These are phyloP conservation scores for Brachystomella parvula DNA, from an alignment of 1,140 invertebrate species.

Conservation along the genomic window DNA sequence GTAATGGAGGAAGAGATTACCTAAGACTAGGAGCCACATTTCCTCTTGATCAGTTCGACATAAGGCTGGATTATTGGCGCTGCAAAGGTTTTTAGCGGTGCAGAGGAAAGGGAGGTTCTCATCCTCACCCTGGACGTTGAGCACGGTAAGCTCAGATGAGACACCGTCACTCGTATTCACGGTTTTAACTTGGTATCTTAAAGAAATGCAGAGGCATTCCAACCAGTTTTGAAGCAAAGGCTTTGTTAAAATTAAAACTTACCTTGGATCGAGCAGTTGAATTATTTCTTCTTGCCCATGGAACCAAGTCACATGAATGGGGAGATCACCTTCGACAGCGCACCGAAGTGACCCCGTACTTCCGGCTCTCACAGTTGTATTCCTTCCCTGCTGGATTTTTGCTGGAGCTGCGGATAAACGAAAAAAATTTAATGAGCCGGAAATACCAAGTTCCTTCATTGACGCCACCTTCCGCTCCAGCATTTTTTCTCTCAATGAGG, in stretches of 20 bases:
- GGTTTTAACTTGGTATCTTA: constrained; percentile 30
- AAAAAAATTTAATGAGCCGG: no score
- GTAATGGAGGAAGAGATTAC: background rate
- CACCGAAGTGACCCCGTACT: constrained; percentile 46
- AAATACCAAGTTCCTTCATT: no score
- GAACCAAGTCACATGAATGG: constrained; percentile 46
- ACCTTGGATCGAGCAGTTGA: constrained; percentile 25
- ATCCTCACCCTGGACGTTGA: constrained; percentile 42
- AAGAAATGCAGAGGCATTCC: constrained; percentile 10
- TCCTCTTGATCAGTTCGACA: background rate
- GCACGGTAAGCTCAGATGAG: constrained; percentile 41
- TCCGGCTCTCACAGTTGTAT: constrained; percentile 41
- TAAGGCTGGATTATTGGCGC: constrained; percentile 18
- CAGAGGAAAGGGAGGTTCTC: constrained; percentile 39
- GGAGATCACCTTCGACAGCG: constrained; percentile 47
- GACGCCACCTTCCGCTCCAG: no score
- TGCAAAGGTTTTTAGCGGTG: constrained; percentile 38
- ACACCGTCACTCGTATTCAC: constrained; percentile 25
- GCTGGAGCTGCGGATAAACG: constrained; percentile 43
- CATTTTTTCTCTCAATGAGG: no score
- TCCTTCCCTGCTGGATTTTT: constrained; percentile 40
- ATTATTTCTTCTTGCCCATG: constrained; percentile 28
- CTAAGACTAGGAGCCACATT: constrained; percentile 8
- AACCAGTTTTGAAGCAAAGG: constrained; percentile 6
- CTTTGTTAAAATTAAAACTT: constrained; percentile 1